These are phyloP conservation scores for Pagetopsis macropterus DNA, from an alignment of 2,797 vertebrate genomes.

Conservation along the genomic window DNA sequence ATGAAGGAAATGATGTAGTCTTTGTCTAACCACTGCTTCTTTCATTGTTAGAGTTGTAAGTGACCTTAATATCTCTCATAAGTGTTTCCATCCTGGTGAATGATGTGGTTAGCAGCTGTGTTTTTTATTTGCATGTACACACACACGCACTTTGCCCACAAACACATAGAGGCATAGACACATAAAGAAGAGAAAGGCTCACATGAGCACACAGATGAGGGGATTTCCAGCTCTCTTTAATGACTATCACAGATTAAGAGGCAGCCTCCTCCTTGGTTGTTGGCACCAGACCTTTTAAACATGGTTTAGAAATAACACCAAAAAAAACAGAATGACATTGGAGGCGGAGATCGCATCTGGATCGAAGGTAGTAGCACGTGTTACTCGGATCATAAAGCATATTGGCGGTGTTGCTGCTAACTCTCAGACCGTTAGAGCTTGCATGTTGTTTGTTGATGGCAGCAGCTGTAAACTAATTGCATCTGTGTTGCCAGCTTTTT, in stretches of 20 bases:
- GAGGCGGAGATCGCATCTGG: not conserved
- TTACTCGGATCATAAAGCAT: not conserved
- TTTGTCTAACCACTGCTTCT: slow-evolving; percentile 15
- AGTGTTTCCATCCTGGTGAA: slow-evolving; percentile 55
- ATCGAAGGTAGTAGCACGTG: not conserved
- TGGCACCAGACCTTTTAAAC: slow-evolving; percentile 13
- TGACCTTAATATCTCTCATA: slow-evolving; percentile 33
- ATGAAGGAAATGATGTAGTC: not conserved
- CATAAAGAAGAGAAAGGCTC: slow-evolving; percentile 5
- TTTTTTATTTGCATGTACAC: slow-evolving; percentile 47
- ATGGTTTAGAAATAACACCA: slow-evolving; percentile 11
- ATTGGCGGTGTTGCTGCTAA: not conserved
- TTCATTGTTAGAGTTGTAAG: slow-evolving; percentile 13
- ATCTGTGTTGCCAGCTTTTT: slow-evolving; percentile 7
- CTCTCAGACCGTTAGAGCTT: not conserved
- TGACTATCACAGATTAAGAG: slow-evolving; percentile 51
- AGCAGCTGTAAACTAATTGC: slow-evolving; percentile 19
- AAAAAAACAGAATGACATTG: not conserved
- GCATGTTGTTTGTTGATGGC: not conserved
- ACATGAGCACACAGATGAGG: slow-evolving; percentile 26
- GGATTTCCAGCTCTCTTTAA: slow-evolving; percentile 60
- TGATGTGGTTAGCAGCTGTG: slow-evolving; percentile 58
- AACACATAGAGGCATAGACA: slow-evolving; percentile 7
- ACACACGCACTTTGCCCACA: slow-evolving; percentile 15
- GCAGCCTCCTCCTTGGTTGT: slow-evolving; percentile 18